These are phyloP conservation scores for Chaunax sp. DNA, from an alignment of 2,797 vertebrate species.

Conservation along the genomic window DNA sequence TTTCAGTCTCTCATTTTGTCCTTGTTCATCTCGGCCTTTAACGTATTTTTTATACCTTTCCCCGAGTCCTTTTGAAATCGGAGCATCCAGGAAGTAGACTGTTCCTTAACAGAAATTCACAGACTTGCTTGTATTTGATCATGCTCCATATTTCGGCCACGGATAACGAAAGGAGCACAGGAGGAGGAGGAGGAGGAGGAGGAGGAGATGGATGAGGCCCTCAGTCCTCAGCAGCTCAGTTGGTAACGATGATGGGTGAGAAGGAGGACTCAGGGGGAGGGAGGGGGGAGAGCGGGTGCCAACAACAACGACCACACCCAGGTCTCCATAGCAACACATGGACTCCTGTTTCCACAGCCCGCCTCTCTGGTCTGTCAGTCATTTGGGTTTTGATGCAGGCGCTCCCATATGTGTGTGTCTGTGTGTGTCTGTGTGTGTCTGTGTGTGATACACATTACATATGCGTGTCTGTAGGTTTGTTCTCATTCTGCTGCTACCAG, in stretches of 20 bases:
- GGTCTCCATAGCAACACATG: constrained; percentile 65
- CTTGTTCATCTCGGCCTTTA: constrained; percentile 48
- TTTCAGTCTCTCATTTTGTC: constrained; percentile 20
- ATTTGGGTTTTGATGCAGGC: constrained; percentile 57
- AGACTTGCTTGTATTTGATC: constrained; percentile 66
- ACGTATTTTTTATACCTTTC: constrained; percentile 39
- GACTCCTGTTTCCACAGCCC: constrained; percentile 45
- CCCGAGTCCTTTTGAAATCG: constrained; percentile 15
- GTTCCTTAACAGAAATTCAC: constrained; percentile 60
- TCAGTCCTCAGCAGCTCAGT: constrained; percentile 54
- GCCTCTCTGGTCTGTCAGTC: constrained; percentile 47
- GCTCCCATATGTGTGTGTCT: constrained; percentile 21
- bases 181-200: constrained; percentile 18
- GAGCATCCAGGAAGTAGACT: constrained; percentile 60
- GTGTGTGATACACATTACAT: constrained; percentile 61
- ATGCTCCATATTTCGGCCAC: constrained; percentile 69
- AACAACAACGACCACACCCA: constrained; percentile 58
- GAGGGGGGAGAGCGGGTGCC: constrained; percentile 50
- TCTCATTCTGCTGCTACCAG: constrained; percentile 88
- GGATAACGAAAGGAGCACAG: constrained; percentile 52
- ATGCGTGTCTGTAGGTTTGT: constrained; percentile 45
- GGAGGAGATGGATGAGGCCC: constrained; percentile 26
- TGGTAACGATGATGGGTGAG: constrained; percentile 58
- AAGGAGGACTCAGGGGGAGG: constrained; percentile 31
- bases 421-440: constrained; percentile 15